Conservation (phyloP, 2,113 vertebrate genomes). For the Casuarius casuarius region DNA sequence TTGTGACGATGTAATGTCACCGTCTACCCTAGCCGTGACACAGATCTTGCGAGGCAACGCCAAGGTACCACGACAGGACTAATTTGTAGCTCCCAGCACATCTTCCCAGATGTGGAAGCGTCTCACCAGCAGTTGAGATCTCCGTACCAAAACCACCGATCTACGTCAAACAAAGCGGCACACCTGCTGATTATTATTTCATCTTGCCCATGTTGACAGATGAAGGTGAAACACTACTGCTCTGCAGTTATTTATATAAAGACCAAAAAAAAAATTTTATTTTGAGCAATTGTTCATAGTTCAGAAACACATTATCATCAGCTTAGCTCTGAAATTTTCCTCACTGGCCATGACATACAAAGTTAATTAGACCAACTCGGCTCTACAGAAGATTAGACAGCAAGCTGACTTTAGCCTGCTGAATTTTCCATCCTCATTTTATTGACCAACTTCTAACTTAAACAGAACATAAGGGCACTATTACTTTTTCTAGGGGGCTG, state of each 20-base stretch:
- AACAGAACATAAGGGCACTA: background rate
- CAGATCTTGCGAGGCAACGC: no score
- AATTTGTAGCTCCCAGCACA: constrained; percentile 4
- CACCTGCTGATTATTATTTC: background rate
- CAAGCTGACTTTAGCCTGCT: background rate
- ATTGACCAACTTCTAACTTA: background rate
- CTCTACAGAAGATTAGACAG: background rate
- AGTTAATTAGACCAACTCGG: background rate
- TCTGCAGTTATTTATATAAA: background rate
- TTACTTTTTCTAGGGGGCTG: background rate
- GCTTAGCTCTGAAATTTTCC: background rate
- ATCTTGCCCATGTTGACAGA: background rate
- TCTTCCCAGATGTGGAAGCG: constrained; percentile 1
- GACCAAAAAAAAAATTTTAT: background rate
- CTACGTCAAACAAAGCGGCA: background rate
- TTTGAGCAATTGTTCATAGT: background rate
- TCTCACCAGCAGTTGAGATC: background rate
- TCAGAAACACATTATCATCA: background rate
- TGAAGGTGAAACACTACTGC: background rate
- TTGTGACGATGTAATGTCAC: no score
- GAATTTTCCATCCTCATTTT: background rate
- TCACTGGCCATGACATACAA: background rate
- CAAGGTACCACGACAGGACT: background rate
- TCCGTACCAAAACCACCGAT: background rate
- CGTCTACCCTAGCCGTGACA: no score